Evolutionary conservation across 35 echinoderm and acorn worm species (phyloP).

Genomic region (Hemicentrotus pulcherrimus): DNA sequence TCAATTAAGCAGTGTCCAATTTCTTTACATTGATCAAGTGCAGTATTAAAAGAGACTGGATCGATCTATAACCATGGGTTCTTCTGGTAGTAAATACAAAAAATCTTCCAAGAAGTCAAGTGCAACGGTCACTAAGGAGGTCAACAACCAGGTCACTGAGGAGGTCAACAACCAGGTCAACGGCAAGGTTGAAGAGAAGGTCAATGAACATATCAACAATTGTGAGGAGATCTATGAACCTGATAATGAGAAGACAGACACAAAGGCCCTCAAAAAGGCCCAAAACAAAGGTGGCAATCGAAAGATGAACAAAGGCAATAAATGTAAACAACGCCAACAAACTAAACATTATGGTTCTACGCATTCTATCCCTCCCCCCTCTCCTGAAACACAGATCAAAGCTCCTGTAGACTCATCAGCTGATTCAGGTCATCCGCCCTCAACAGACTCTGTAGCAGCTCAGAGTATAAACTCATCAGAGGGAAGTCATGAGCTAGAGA

Average conservation of each 20-base stretch:
- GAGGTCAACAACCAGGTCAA: neutral
- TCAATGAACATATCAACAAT: neutral
- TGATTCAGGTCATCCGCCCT: neutral
- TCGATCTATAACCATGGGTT: neutral
- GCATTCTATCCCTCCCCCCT: neutral
- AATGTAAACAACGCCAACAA: conserved; percentile 15
- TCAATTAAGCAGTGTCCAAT: neutral
- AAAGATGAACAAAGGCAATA: neutral
- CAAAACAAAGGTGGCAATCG: neutral
- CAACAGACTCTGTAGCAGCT: neutral
- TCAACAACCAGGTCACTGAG: neutral
- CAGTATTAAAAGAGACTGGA: neutral
- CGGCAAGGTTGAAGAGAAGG: neutral
- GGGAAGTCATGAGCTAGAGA: conserved; percentile 64
- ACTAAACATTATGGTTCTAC: conserved; percentile 31
- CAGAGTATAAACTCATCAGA: conserved; percentile 25
- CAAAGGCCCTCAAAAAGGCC: neutral
- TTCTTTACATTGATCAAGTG: neutral
- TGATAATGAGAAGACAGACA: neutral
- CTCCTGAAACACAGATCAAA: conserved; percentile 39
- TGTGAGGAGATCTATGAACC: neutral
- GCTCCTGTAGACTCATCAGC: neutral
- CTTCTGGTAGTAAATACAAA: conserved; percentile 22
- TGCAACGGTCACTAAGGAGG: neutral
- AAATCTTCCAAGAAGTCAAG: neutral